Conservation (phyloP, 2,888 invertebrate genomes). For the Ligdia adustata region DNA sequence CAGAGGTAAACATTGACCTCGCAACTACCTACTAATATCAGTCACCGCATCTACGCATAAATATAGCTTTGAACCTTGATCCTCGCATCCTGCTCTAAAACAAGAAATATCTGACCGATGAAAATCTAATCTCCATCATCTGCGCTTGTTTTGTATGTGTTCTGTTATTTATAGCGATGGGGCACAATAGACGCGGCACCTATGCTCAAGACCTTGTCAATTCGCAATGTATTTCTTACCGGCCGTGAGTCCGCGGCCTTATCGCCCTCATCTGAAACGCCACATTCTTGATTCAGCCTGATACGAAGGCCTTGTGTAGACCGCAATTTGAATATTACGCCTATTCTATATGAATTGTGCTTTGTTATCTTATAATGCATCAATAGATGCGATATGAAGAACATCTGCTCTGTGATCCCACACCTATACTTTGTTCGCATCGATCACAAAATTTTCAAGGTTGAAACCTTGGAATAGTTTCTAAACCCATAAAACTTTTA, state of each 20-base stretch:
- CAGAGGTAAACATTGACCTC: slow-evolving; percentile 4
- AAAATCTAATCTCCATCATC: slow-evolving; percentile 74
- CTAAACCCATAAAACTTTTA: slow-evolving; percentile 27
- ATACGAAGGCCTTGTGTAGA: slow-evolving; percentile 46
- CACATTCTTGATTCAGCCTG: slow-evolving; percentile 61
- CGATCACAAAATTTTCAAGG: slow-evolving; percentile 19
- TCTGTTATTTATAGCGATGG: slow-evolving; percentile 48
- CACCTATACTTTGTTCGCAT: slow-evolving; percentile 12
- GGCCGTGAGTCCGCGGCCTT: slow-evolving; percentile 59
- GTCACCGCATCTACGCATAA: slow-evolving; percentile 35
- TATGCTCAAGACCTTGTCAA: slow-evolving; percentile 58
- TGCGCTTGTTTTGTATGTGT: slow-evolving; percentile 63
- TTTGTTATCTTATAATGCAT: slow-evolving; percentile 35
- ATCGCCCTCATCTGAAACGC: slow-evolving; percentile 67
- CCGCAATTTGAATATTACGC: slow-evolving; percentile 50
- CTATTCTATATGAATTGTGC: slow-evolving; percentile 40
- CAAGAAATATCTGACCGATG: slow-evolving; percentile 62
- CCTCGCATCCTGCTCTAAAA: slow-evolving; percentile 56
- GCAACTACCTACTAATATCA: slow-evolving; percentile 23
- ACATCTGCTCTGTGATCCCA: slow-evolving; percentile 26
- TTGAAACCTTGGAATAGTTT: slow-evolving; percentile 25
- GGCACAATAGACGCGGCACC: slow-evolving; percentile 37
- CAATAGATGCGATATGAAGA: slow-evolving; percentile 31
- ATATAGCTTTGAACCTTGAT: slow-evolving; percentile 50
- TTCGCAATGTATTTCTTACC: slow-evolving; percentile 60